phyloP scores from a whole-genome alignment of 2,113 vertebrate genomes.

The Macquaria australasica region DNA sequence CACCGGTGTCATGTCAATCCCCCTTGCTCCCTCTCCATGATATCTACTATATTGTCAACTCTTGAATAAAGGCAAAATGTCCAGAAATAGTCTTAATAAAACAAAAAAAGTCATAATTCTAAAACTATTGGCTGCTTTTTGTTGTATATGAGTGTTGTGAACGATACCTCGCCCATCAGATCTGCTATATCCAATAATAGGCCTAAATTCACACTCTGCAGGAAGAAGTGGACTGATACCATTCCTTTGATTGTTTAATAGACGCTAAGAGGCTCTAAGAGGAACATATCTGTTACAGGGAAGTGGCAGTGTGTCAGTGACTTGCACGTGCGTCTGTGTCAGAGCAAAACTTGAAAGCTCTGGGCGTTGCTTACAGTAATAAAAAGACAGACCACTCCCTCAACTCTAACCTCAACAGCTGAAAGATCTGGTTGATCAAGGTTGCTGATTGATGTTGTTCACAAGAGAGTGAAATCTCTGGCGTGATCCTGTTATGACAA shows the following conservation, averaged over 20 bases:
- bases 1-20: background rate
- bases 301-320: constrained; percentile 33
- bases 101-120: background rate
- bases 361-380: constrained; percentile 46
- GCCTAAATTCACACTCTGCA: background rate
- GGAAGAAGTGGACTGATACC: constrained; percentile 2
- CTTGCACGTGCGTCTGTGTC: constrained; percentile 41
- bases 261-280: background rate
- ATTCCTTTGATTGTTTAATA: background rate
- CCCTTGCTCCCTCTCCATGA: background rate
- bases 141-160: background rate
- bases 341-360: constrained; percentile 44
- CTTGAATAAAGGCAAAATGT: background rate
- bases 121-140: background rate
- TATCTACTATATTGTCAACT: background rate
- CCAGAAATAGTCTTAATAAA: background rate
- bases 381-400: constrained; percentile 59
- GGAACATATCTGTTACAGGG: constrained; percentile 24
- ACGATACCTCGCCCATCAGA: background rate
- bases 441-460: constrained; percentile 13
- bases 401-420: constrained; percentile 17
- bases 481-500: background rate
- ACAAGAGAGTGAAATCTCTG: background rate
- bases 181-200: background rate
- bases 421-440: constrained; percentile 65